Evolutionary conservation across 2,113 vertebrate genomes (phyloP).

Genomic region (Misgurnus mizolepis): DNA sequence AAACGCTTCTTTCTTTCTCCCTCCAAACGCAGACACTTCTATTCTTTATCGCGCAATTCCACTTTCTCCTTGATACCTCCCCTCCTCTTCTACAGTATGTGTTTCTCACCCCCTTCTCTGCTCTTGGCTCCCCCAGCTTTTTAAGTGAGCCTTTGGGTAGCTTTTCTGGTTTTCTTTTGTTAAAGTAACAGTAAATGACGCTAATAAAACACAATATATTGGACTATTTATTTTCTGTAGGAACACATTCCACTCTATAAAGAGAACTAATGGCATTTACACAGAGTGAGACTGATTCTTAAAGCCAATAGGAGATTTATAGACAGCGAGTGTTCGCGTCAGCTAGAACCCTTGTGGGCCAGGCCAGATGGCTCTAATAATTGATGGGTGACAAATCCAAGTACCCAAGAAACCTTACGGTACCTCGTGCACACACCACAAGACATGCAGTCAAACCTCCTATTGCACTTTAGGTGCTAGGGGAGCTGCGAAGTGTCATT

Average conservation of each 20-base stretch:
- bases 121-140: conserved; percentile 29
- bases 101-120: background rate
- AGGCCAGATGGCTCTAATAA: conserved; percentile 54
- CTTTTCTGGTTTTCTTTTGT: conserved; percentile 39
- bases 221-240: conserved; percentile 57
- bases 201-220: conserved; percentile 56
- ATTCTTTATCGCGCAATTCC: conserved; percentile 27
- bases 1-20: conserved; percentile 25
- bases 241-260: conserved; percentile 56
- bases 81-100: background rate
- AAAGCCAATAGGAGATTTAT: conserved; percentile 53
- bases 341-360: conserved; percentile 37
- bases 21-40: conserved; percentile 30
- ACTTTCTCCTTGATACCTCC: conserved; percentile 9
- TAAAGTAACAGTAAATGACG: conserved; percentile 50
- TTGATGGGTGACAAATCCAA: conserved; percentile 50
- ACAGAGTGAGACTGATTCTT: conserved; percentile 44
- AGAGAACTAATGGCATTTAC: conserved; percentile 54
- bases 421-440: background rate
- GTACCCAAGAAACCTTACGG: conserved; percentile 35
- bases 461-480: background rate
- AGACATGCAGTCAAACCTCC: background rate
- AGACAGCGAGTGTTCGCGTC: conserved; percentile 39
- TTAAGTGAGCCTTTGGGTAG: conserved; percentile 32
- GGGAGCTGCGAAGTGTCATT: background rate